phyloP scores from a whole-genome alignment of 1,140 invertebrate species.

The Euwallacea fornicatus region DNA sequence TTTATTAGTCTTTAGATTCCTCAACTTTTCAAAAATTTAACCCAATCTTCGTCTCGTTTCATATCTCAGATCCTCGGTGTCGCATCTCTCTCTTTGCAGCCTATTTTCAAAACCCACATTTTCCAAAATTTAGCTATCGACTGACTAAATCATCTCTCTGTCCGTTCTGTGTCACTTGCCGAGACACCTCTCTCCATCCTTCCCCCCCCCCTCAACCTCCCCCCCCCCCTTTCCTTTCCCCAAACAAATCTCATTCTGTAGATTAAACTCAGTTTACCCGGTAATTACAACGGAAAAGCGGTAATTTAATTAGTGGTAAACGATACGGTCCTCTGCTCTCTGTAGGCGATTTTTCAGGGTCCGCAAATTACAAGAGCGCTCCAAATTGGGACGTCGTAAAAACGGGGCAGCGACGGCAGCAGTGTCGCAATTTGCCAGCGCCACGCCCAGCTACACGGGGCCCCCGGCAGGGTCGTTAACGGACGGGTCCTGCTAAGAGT shows the following conservation, averaged over 20 bases:
- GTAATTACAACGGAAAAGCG: conserved; percentile 20
- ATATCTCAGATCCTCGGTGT: too few relatives aligned
- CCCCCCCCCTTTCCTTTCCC: too few relatives aligned
- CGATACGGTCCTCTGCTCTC: conserved; percentile 10
- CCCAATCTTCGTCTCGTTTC: too few relatives aligned
- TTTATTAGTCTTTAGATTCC: too few relatives aligned
- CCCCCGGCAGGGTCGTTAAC: conserved; percentile 34
- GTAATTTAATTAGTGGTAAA: conserved; percentile 31
- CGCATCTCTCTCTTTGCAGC: too few relatives aligned
- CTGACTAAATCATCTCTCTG: too few relatives aligned
- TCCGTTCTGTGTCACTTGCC: too few relatives aligned
- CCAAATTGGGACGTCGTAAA: conserved; percentile 37
- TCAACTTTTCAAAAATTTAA: too few relatives aligned
- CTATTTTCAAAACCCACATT: too few relatives aligned
- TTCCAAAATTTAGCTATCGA: too few relatives aligned
- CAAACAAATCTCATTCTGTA: neutral
- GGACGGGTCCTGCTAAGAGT: conserved; percentile 19
- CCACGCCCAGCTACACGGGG: conserved; percentile 28
- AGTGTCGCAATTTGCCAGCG: conserved; percentile 38
- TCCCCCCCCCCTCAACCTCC: too few relatives aligned
- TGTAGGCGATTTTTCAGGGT: conserved; percentile 17
- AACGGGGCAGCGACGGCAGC: conserved; percentile 28
- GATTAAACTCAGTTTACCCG: conserved; percentile 13
- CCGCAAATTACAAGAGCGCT: conserved; percentile 25
- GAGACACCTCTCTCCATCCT: too few relatives aligned